phyloP scores from a whole-genome alignment of 1,140 invertebrate genomes.

The Rhagoletis pomonella region DNA sequence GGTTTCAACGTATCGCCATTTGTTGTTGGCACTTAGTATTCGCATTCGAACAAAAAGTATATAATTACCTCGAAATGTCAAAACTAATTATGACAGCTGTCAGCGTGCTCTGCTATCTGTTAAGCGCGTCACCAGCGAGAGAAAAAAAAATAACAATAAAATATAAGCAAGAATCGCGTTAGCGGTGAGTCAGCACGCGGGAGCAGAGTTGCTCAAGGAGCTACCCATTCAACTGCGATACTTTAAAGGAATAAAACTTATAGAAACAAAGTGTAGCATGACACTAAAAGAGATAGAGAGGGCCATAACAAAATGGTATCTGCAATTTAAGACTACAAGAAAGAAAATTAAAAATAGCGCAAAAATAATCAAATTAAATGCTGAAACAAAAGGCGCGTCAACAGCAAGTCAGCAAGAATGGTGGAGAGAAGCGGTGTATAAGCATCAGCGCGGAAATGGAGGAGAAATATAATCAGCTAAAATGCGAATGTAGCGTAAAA shows the following conservation, averaged over 20 bases:
- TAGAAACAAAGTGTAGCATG: background rate
- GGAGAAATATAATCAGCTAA: slow-evolving; percentile 39
- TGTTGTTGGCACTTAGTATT: background rate
- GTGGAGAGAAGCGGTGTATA: background rate
- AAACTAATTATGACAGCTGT: slow-evolving; percentile 61
- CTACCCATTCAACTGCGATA: background rate
- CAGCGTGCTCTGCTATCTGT: slow-evolving; percentile 57
- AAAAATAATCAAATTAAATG: slow-evolving; percentile 47
- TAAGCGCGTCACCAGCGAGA: slow-evolving; percentile 56
- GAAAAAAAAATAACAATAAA: slow-evolving; percentile 21
- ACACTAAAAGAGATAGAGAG: background rate
- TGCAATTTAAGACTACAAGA: background rate
- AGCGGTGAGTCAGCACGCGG: background rate
- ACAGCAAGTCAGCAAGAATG: background rate
- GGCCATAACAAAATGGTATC: background rate
- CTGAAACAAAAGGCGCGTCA: slow-evolving; percentile 12
- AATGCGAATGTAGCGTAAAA: background rate
- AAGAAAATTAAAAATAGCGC: background rate
- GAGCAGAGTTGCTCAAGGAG: background rate
- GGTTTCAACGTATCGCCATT: background rate
- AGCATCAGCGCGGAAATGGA: slow-evolving; percentile 29
- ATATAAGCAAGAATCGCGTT: slow-evolving; percentile 14
- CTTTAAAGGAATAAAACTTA: background rate
- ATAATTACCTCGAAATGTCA: slow-evolving; percentile 60
- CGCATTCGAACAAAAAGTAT: slow-evolving; percentile 43